Conservation (phyloP, 2,797 vertebrate genomes). For the Chrysocyon brachyurus region DNA sequence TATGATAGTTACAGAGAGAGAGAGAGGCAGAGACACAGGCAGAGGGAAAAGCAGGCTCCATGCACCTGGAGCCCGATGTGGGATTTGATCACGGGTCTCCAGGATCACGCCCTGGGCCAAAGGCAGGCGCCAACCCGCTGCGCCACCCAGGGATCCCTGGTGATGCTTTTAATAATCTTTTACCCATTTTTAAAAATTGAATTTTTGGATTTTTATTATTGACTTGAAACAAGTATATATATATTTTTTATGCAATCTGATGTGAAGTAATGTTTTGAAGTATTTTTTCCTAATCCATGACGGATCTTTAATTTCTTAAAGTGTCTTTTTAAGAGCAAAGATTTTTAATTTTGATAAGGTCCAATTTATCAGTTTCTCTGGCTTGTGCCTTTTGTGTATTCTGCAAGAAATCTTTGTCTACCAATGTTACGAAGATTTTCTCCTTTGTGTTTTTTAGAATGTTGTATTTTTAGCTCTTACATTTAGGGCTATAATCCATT, state of each 20-base stretch:
- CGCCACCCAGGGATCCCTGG: not conserved
- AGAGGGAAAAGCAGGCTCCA: too few relatives aligned
- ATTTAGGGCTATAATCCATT: not conserved
- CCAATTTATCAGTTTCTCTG: not conserved
- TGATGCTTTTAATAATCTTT: conserved; percentile 2
- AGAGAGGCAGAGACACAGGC: too few relatives aligned
- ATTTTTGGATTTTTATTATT: conserved; percentile 13
- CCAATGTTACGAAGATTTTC: not conserved
- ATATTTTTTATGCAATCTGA: not conserved
- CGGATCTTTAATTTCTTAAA: conserved; percentile 4
- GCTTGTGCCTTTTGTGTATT: not conserved
- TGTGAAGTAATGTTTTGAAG: not conserved
- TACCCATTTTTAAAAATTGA: conserved; percentile 4
- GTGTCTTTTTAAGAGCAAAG: not conserved
- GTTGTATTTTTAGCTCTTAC: not conserved
- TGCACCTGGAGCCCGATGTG: too few relatives aligned
- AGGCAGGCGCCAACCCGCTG: too few relatives aligned
- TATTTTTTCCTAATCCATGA: not conserved
- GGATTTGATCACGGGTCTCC: too few relatives aligned
- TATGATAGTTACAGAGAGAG: too few relatives aligned
- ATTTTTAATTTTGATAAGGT: conserved; percentile 24
- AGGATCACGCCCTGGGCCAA: too few relatives aligned
- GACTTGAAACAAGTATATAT: not conserved
- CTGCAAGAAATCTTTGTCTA: not conserved
- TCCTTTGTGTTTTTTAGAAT: not conserved